Conservation (phyloP, 1,140 invertebrate species). For the Paramacrobiotus metropolitanus region DNA sequence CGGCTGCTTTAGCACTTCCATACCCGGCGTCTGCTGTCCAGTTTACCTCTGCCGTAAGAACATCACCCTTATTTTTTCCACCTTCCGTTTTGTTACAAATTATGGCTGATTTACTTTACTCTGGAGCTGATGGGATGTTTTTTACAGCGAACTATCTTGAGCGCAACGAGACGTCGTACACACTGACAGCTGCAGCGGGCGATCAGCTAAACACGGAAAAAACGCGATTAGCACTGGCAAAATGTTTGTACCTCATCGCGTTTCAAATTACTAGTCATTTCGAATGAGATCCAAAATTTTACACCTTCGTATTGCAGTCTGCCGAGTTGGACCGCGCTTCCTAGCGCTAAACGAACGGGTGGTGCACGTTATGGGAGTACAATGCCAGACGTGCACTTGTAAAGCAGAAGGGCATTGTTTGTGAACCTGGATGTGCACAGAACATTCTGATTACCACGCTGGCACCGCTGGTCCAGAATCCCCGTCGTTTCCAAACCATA, state of each 20-base stretch:
- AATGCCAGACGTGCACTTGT: background rate
- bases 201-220: background rate
- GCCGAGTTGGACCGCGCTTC: background rate
- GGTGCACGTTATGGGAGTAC: background rate
- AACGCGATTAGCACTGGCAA: background rate
- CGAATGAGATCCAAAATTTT: too few species aligned
- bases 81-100: too few species aligned
- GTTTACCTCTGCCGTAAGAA: slow-evolving; percentile 4
- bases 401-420: slow-evolving; percentile 1
- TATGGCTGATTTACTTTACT: too few species aligned
- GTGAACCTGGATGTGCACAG: slow-evolving; percentile 1
- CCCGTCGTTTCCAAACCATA: background rate
- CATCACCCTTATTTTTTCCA: too few species aligned
- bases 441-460: background rate
- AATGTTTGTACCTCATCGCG: background rate
- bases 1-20: background rate
- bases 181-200: background rate
- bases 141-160: background rate
- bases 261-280: background rate
- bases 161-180: slow-evolving; percentile 1
- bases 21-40: slow-evolving; percentile 3
- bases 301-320: background rate
- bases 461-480: background rate
- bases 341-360: slow-evolving; percentile 1
- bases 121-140: too few species aligned